phyloP scores from a whole-genome alignment of 2,888 invertebrate genomes.

The Meteorus colon region DNA sequence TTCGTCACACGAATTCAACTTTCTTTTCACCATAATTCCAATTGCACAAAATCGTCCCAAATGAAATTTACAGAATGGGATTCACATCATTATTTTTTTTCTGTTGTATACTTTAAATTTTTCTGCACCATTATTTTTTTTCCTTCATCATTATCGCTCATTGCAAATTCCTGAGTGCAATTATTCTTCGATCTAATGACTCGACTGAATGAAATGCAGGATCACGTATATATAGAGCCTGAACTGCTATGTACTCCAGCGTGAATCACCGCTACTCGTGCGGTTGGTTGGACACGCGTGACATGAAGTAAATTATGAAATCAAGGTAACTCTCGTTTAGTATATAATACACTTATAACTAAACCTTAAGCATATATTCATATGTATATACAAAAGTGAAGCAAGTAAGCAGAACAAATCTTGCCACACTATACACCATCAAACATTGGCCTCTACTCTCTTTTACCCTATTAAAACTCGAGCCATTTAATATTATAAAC shows the following conservation, averaged over 20 bases:
- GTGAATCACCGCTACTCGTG: slow-evolving; percentile 31
- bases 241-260: slow-evolving; percentile 36
- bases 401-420: slow-evolving; percentile 28
- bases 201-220: neutral
- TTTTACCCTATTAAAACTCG: neutral
- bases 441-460: slow-evolving; percentile 3
- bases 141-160: too few relatives aligned
- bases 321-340: slow-evolving; percentile 8
- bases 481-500: neutral
- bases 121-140: too few relatives aligned
- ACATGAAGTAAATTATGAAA: slow-evolving; percentile 17
- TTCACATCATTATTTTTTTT: too few relatives aligned
- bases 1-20: too few relatives aligned
- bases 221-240: slow-evolving; percentile 11
- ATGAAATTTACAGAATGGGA: too few relatives aligned
- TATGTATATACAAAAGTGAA: slow-evolving; percentile 15
- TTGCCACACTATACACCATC: slow-evolving; percentile 11
- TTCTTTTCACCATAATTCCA: too few relatives aligned
- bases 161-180: too few relatives aligned
- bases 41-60: too few relatives aligned
- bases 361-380: slow-evolving; percentile 20
- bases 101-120: too few relatives aligned
- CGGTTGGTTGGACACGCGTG: slow-evolving; percentile 13
- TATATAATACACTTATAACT: neutral
- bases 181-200: neutral